These are phyloP conservation scores for Mus caroli DNA, from an alignment of 2,797 vertebrate genomes.

Conservation along the genomic window DNA sequence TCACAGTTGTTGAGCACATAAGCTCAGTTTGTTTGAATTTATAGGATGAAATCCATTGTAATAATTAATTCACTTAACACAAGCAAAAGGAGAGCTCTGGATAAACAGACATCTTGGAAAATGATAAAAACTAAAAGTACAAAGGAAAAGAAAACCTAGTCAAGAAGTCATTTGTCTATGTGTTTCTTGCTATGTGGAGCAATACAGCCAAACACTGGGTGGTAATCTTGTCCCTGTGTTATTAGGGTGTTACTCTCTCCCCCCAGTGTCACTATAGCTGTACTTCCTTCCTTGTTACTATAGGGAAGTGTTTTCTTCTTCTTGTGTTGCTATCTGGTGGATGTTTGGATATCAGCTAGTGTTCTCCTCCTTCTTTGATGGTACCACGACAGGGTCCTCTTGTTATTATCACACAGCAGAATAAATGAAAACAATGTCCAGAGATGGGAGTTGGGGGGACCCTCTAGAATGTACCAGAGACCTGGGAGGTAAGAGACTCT, in stretches of 20 bases:
- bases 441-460: neutral
- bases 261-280: neutral
- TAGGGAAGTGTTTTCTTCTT: no score
- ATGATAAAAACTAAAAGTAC: neutral
- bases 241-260: neutral
- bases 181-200: neutral
- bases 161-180: neutral
- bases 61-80: neutral
- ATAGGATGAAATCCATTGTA: neutral
- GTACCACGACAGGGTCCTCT: neutral
- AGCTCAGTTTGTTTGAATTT: neutral
- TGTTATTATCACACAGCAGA: neutral
- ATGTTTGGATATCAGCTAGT: neutral
- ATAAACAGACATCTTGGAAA: neutral
- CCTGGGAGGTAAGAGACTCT: neutral
- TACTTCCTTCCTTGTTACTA: no score
- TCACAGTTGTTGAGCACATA: neutral
- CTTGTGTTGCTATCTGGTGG: neutral
- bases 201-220: neutral
- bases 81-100: neutral
- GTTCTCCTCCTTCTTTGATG: neutral
- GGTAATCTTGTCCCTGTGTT: neutral
- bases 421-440: neutral
- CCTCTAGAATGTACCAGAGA: neutral
- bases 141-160: neutral